Evolutionary conservation across 1,140 invertebrate genomes (phyloP).

Genomic region (Spodoptera litura): DNA sequence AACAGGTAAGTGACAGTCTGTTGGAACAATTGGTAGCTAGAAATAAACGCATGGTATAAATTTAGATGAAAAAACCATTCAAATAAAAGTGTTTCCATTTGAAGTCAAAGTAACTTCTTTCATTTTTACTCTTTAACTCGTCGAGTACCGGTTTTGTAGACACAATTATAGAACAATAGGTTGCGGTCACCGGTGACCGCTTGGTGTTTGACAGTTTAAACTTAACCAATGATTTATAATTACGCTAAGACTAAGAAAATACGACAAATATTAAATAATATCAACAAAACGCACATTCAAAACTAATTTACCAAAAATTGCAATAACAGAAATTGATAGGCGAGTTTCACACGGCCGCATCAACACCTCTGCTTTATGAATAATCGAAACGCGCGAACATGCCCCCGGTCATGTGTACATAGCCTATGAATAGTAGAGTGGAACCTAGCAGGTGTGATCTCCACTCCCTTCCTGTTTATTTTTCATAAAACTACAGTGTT

Average conservation of each 20-base stretch:
- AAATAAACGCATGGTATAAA: too few relatives aligned
- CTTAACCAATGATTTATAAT: too few relatives aligned
- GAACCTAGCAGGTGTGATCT: conserved; percentile 19
- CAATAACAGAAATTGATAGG: conserved; percentile 29
- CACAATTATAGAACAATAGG: too few relatives aligned
- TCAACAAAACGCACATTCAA: not conserved
- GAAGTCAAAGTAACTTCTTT: too few relatives aligned
- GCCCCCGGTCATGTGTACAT: conserved; percentile 52
- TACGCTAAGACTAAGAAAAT: too few relatives aligned
- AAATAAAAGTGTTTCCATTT: too few relatives aligned
- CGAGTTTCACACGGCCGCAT: conserved; percentile 22
- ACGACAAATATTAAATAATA: not conserved
- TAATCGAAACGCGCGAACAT: conserved; percentile 54
- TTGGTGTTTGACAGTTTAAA: too few relatives aligned
- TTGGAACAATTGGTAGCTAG: too few relatives aligned
- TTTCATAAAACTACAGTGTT: conserved; percentile 23
- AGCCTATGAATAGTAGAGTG: conserved; percentile 46
- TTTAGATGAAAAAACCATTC: too few relatives aligned
- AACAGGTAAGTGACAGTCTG: not conserved
- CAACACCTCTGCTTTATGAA: conserved; percentile 56
- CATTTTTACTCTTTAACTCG: too few relatives aligned
- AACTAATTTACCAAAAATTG: conserved; percentile 24
- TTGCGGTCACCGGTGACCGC: too few relatives aligned
- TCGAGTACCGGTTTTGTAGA: too few relatives aligned
- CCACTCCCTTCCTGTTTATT: conserved; percentile 28